Conservation (phyloP, 2,113 vertebrate species). For the Cochlearius cochlearius region DNA sequence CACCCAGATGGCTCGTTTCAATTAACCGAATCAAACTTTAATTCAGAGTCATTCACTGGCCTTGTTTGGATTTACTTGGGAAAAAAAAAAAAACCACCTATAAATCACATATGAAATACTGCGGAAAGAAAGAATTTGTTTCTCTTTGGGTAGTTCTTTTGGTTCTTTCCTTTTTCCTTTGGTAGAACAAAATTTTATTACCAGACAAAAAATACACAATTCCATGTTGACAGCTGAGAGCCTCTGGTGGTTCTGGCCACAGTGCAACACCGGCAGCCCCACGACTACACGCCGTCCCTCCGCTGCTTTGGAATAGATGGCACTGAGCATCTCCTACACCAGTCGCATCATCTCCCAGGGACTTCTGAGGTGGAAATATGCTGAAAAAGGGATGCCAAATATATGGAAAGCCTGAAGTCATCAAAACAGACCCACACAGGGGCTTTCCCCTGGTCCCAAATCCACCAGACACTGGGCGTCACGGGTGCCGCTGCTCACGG, state of each 20-base stretch:
- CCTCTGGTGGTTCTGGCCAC: not conserved
- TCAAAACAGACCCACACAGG: not conserved
- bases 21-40: not conserved
- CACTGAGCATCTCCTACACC: not conserved
- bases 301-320: not conserved
- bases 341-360: not conserved
- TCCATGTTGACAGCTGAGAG: not conserved
- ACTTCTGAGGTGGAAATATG: not conserved
- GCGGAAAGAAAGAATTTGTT: not conserved
- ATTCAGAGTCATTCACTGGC: not conserved
- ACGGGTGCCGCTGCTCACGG: not conserved
- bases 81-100: slow-evolving; percentile 60
- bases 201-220: not conserved
- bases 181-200: not conserved
- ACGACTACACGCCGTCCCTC: not conserved
- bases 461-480: not conserved
- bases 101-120: slow-evolving; percentile 30
- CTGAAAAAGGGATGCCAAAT: not conserved
- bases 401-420: not conserved
- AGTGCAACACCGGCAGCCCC: not conserved
- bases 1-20: slow-evolving; percentile 23
- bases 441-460: not conserved
- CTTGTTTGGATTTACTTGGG: slow-evolving; percentile 10
- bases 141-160: not conserved
- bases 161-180: not conserved